These are phyloP conservation scores for Amphimallon solstitiale DNA, from an alignment of 2,888 invertebrate species.

Conservation along the genomic window DNA sequence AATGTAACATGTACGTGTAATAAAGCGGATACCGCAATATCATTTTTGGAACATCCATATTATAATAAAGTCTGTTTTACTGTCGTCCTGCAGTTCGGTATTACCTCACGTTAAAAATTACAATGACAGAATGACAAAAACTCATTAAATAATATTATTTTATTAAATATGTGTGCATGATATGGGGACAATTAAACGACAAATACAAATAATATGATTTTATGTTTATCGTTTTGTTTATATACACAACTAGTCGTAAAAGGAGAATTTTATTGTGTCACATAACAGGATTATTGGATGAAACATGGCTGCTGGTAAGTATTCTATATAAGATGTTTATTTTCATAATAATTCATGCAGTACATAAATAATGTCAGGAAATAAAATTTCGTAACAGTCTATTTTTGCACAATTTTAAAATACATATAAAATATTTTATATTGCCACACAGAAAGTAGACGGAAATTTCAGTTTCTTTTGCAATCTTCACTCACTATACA, in stretches of 20 bases:
- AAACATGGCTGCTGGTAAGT: conserved; percentile 42
- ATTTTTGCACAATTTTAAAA: too few species aligned
- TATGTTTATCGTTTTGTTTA: conserved; percentile 17
- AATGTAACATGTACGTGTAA: conserved; percentile 16
- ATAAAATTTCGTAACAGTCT: too few species aligned
- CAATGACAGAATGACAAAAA: conserved; percentile 5
- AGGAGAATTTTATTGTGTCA: conserved; percentile 13
- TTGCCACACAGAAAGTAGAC: too few species aligned
- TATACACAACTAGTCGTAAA: conserved; percentile 16
- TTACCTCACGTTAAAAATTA: neutral
- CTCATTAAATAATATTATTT: neutral
- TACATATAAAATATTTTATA: too few species aligned
- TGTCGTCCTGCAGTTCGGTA: neutral
- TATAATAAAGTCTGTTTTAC: conserved; percentile 1
- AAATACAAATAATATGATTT: conserved; percentile 24
- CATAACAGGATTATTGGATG: conserved; percentile 2
- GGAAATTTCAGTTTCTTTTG: too few species aligned
- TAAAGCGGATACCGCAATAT: conserved; percentile 2
- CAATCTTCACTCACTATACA: too few species aligned
- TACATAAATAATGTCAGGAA: too few species aligned
- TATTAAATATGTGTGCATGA: neutral
- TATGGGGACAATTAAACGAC: conserved; percentile 6
- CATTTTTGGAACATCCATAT: conserved; percentile 4
- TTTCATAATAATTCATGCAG: too few species aligned
- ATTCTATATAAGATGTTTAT: too few species aligned